Conservation (phyloP, 2,888 invertebrate genomes). For the Cartodere bifasciata region DNA sequence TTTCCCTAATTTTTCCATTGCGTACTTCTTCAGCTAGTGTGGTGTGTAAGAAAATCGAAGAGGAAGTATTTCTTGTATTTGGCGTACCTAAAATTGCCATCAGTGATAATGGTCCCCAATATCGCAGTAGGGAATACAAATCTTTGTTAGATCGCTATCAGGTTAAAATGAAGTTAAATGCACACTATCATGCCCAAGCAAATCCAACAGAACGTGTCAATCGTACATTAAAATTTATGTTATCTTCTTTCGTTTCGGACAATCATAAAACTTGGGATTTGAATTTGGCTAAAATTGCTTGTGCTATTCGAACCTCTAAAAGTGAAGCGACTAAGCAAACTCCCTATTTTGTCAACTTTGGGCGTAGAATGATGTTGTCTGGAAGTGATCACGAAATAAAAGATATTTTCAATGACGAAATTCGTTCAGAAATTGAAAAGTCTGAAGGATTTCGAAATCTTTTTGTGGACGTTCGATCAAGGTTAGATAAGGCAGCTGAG, state of each 20-base stretch:
- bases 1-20: constrained; percentile 16
- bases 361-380: constrained; percentile 11
- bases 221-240: constrained; percentile 22
- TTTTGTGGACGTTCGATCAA: background rate
- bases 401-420: background rate
- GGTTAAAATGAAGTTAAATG: constrained; percentile 13
- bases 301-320: constrained; percentile 14
- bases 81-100: constrained; percentile 18
- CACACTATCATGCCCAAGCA: constrained; percentile 21
- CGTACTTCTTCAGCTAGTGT: constrained; percentile 12
- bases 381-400: constrained; percentile 7
- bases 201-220: constrained; percentile 24
- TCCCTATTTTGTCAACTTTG: constrained; percentile 15
- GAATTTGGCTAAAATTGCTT: constrained; percentile 13
- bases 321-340: constrained; percentile 14
- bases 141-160: constrained; percentile 11
- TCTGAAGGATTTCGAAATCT: background rate
- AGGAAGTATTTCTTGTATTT: constrained; percentile 18
- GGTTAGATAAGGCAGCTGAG: constrained; percentile 2
- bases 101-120: constrained; percentile 22
- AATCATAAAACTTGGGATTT: constrained; percentile 19
- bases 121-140: constrained; percentile 11
- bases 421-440: background rate
- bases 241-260: constrained; percentile 17
- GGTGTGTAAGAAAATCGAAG: constrained; percentile 13